phyloP scores from a whole-genome alignment of 2,797 vertebrate species.

The Sarcoramphus papa region DNA sequence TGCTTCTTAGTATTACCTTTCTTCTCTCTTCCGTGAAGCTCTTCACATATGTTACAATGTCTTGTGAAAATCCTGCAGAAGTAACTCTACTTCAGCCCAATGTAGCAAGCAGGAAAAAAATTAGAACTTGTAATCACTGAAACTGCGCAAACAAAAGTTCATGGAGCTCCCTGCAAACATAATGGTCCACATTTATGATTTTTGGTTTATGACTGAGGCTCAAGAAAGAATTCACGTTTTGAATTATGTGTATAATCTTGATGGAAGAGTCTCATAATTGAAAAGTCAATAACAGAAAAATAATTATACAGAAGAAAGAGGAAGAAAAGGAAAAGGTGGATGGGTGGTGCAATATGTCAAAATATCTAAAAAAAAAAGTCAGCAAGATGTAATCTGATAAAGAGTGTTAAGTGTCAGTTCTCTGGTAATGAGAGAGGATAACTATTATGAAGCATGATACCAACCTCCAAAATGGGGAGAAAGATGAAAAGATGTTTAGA shows the following conservation, averaged over 20 bases:
- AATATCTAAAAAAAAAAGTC: background rate
- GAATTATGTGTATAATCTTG: background rate
- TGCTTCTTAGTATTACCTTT: background rate
- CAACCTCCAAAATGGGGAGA: background rate
- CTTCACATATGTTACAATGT: background rate
- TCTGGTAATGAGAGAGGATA: background rate
- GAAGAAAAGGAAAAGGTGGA: background rate
- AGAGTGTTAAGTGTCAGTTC: background rate
- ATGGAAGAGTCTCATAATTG: background rate
- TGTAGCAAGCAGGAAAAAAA: background rate
- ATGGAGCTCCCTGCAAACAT: background rate
- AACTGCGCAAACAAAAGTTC: background rate
- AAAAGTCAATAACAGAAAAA: background rate
- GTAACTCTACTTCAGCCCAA: background rate
- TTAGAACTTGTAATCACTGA: background rate
- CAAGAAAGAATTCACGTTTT: background rate
- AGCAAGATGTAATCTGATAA: background rate
- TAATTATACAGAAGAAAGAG: background rate
- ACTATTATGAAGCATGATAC: background rate
- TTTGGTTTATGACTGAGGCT: background rate
- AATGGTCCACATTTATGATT: background rate
- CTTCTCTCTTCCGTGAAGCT: background rate
- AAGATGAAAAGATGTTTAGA: background rate
- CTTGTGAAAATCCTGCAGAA: background rate
- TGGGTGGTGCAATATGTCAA: background rate